Evolutionary conservation across 2,888 invertebrate genomes (phyloP).

Genomic region (Lochmaea crataegi): DNA sequence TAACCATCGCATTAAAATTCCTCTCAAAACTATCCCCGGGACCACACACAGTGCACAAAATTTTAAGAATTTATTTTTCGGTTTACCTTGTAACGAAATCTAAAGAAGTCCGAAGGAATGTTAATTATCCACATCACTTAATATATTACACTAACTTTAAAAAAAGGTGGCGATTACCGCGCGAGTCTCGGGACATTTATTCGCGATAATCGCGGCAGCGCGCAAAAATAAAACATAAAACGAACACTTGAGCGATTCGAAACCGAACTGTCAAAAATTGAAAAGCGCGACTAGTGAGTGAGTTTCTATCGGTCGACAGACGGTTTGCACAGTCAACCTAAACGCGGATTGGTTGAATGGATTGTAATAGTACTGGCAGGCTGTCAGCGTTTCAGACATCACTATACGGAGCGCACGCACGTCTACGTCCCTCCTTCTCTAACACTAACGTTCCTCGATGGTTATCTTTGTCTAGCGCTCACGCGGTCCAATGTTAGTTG

Average conservation of each 20-base stretch:
- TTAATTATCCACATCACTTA: constrained; percentile 50
- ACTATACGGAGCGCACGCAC: constrained; percentile 65
- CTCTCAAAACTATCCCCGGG: constrained; percentile 46
- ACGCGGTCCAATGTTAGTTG: constrained; percentile 48
- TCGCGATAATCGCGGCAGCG: constrained; percentile 33
- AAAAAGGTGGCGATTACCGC: constrained; percentile 25
- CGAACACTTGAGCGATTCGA: constrained; percentile 42
- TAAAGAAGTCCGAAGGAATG: constrained; percentile 41
- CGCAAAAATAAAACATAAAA: constrained; percentile 32
- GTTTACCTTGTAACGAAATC: constrained; percentile 46
- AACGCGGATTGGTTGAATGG: constrained; percentile 64
- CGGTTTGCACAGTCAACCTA: constrained; percentile 64
- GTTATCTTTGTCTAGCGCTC: constrained; percentile 37
- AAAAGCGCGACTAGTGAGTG: constrained; percentile 58
- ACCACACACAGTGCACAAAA: constrained; percentile 52
- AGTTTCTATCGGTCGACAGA: constrained; percentile 60
- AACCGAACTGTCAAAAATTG: constrained; percentile 53
- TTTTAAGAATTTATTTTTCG: constrained; percentile 41
- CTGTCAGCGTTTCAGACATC: constrained; percentile 68
- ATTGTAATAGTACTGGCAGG: constrained; percentile 66
- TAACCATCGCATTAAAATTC: constrained; percentile 57
- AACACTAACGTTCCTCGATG: constrained; percentile 43
- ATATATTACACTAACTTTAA: constrained; percentile 41
- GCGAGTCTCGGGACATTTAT: constrained; percentile 20
- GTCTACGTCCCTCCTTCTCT: constrained; percentile 52